Evolutionary conservation across 2,797 vertebrate species (phyloP).

Genomic region (Ataeniobius toweri): DNA sequence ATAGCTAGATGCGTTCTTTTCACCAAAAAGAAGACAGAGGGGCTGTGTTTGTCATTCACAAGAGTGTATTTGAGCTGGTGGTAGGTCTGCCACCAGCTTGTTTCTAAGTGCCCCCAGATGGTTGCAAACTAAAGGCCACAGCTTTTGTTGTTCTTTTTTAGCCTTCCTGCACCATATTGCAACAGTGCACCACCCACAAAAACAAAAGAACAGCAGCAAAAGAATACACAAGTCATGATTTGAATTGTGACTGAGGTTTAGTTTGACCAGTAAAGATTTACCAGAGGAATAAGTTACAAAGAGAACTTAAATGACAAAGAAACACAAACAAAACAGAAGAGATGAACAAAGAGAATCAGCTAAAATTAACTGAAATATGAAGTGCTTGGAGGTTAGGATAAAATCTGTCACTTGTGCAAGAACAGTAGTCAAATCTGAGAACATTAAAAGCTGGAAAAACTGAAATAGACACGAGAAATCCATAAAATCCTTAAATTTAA

Average conservation of each 20-base stretch:
- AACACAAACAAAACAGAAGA: neutral
- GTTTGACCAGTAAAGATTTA: neutral
- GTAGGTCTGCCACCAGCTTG: constrained; percentile 47
- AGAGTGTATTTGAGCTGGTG: constrained; percentile 26
- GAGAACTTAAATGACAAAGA: neutral
- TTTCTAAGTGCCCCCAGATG: constrained; percentile 67
- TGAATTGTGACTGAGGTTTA: neutral
- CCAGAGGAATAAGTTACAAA: neutral
- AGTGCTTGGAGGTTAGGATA: neutral
- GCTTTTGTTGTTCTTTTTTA: constrained; percentile 36
- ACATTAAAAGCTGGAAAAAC: neutral
- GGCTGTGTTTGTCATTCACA: constrained; percentile 30
- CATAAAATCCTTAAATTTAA: neutral
- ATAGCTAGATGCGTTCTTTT: constrained; percentile 58
- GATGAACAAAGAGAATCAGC: neutral
- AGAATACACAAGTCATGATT: neutral
- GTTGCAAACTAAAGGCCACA: constrained; percentile 29
- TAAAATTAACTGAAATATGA: neutral
- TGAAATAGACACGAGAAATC: neutral
- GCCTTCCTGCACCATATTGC: constrained; percentile 28
- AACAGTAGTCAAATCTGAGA: neutral
- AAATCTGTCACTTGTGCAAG: too few species aligned
- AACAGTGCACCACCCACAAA: constrained; percentile 12
- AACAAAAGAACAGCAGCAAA: constrained; percentile 2
- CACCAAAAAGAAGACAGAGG: constrained; percentile 25